Base-by-base conservation (phyloP, 2,888 invertebrate species). In the Lepeophtheirus nordmannii region DNA sequence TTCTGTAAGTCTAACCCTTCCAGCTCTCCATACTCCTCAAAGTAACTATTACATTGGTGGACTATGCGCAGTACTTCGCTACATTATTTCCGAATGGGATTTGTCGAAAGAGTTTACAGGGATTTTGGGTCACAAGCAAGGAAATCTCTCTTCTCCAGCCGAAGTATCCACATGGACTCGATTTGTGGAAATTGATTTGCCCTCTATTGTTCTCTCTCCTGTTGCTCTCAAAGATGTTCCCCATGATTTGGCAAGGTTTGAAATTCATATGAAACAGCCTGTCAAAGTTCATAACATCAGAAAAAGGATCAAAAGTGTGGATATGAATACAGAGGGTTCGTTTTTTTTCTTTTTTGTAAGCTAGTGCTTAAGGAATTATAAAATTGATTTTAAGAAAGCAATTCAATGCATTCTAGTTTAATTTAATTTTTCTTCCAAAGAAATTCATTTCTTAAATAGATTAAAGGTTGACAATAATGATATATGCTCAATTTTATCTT, bases 101-200 rank as follows among this genome's bases (percentile, higher is more conserved):
- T 58, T 62, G 56, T 40, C 59, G 63, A 57, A 40, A 20, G 20
- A 62, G 66, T 41, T 59, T 46, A 59, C 20, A 46, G 58, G 39
- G 11, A 39, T 46, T 22, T 37, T 53, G 20, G 62, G 39, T 14
- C 62, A 12, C 12, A 37, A 41, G 8, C 11, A 38, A 9, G 62
- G 38, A 22, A 62, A 64, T 53, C 38, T 58, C 23, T 22, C 86
- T 71, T 85, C 89, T 1, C 88, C 89, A 65, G 85, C 88, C 37
- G 90, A 90, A 76, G 81, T 82, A 10, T 89, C 90, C 10, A 79
- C 87, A 53, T 92, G 91, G 92, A 93, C 92, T 0, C 86, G 85
- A 72, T 90, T 90, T 74, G 93, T 93, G 78, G 93, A 93, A 79
- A 80, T 79, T 17, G 87, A 90, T 73, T 77, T 90, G 58, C 80